Evolutionary conservation across 2,797 vertebrate genomes (phyloP), one percentile per base, ranked within the genome.

Genomic region (Tinamus major): DNA sequence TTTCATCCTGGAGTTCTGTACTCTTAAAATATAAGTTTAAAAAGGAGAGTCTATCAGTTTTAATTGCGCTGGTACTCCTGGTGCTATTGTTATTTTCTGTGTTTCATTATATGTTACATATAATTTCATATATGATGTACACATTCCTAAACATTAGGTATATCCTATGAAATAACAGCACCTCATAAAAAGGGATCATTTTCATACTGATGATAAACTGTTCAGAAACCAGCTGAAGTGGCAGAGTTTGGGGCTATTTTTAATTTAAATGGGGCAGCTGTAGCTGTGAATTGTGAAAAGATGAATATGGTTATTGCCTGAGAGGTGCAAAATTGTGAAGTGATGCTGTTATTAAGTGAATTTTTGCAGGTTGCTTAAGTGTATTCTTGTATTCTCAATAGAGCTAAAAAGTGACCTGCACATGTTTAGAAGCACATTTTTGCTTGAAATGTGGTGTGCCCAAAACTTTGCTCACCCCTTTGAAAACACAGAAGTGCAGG

Each of bases 101-200:
- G 79, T 84, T 95, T 92, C 93, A 94, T 94, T 96, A 90, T 89
- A 80, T 17, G 56, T 69, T 88, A 44, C 81, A 58, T 92, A 90
- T 81, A 83, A 94, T 93, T 96, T 89, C 72, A 46, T 87, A 70
- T 74, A 83, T 91, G 85, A 95, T 92, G 33, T 90, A 90, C 72
- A 21, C 87, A 89, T 88, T 92, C 94, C 93, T 85, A 63, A 88
- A 77, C 58, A 82, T 93, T 92, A 86, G 87, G 56, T 94, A 63
- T 94, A 89, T 92, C 90, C 93, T 82, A 70, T 85, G 83, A 96
- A 96, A 93, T 93, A 95, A 89, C 4, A 3, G 48, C 92, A 96
- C 91, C 90, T 93, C 92, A 64, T 95, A 92, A 95, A 96, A 94
- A 87, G 58, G 84, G 91, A 95, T 93, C 76, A 62, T 95, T 92